Evolutionary conservation across 1,140 invertebrate species (phyloP), one percentile per base, ranked within the genome.

Genomic region (Aporrectodea caliginosa): DNA sequence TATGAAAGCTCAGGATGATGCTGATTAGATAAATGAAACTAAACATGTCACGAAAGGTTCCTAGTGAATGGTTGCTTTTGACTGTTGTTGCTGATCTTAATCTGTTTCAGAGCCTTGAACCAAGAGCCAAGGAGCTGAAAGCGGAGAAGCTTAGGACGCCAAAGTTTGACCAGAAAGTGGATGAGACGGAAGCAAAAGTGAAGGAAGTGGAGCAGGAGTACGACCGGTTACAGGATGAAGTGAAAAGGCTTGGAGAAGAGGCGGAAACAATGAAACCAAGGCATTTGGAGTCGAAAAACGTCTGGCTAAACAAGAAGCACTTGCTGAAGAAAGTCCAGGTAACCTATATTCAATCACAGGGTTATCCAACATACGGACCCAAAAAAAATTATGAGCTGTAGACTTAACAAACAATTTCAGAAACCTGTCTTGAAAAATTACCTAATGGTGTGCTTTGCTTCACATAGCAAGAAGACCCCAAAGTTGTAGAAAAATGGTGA

Each of bases 141-240:
- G 69, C 79, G 16, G 84, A 87, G 77, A 83, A 86, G 72, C 83
- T 80, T 29, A 83, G 84, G 73, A 81, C 84, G 35, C 86, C 87
- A 1, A 85, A 84, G 75, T 86, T 87, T 82, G 75, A 83, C 70
- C 75, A 84, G 72, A 87, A 86, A 81, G 84, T 84, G 0, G 81
- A 83, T 2, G 84, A 87, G 75, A 81, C 84, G 30, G 84, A 87
- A 83, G 85, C 85, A 82, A 78, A 35, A 72, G 69, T 58, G 29
- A 34, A 32, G n/a, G 6, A 29, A 14, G n/a, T 29, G 6, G n/a
- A n/a, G 14, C 2, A 72, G 2, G 70, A 27, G n/a, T 27, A 72
- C 31, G 27, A 14, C n/a, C 6, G 70, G 32, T n/a, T 72, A 6
- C n/a, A 72, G n/a, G 70, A 29, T 2, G 14, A 27, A 29, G n/a